Evolutionary conservation across 2,888 invertebrate species (phyloP), one percentile per base, ranked within the genome.

Genomic region (Azorinus chamasolen): DNA sequence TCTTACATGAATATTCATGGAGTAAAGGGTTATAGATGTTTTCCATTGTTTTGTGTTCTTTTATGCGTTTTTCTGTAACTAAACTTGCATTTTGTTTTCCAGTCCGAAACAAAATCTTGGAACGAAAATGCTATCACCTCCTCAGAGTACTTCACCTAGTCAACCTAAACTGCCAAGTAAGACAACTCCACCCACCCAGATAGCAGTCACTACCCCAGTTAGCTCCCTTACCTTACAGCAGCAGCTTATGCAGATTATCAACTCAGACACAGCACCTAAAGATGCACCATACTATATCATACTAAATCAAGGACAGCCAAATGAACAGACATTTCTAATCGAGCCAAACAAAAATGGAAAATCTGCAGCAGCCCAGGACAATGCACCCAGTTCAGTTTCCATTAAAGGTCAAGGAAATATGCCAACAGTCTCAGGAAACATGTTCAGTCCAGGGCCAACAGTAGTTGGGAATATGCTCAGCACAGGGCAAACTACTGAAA

Each of bases 221-320:
- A 10, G 32, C 32, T 32, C 32, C 32, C 32, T 32, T 32, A 32
- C 4, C 32, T 6, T 53, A 16, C 51, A 68, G 27, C 59, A 77
- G n/a, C 77, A 77, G 54, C 45, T 77, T 8, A 66, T 54, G 20
- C 25, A 43, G n/a, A 71, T 77, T 43, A 41, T 77, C 8, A 64
- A 39, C 32, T 63, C 80, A 0, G 71, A 65, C 0, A 14, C 50
- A 6, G 71, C 66, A 2, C 83, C 85, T 10, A 80, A 77, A 69
- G 73, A 77, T 43, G 69, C 80, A 39, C 71, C 85, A 0, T 83
- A 83, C 50, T 83, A 83, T 63, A 66, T 85, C 18, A 69, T 83
- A 1, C 20, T 79, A 4, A 80, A 79, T 41, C 61, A 83, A 53
- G 83, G 83, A n/a, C 64, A 54, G n/a, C 62, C 80, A 16, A 62